Evolutionary conservation across 2,888 invertebrate genomes (phyloP), one percentile per base, ranked within the genome.

Genomic region (Nomada ruficornis): DNA sequence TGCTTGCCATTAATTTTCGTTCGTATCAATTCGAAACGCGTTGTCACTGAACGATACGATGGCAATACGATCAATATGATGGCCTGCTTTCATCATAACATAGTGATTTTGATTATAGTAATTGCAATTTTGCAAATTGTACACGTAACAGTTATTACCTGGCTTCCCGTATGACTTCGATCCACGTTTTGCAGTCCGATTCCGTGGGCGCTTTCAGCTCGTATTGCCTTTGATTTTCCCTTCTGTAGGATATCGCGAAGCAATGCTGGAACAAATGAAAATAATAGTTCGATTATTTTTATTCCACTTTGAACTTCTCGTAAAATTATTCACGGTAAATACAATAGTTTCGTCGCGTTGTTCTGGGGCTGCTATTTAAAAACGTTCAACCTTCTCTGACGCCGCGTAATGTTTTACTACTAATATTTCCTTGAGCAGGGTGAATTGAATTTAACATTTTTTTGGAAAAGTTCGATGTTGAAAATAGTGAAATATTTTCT

Each of bases 181-280:
- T 97, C 98, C 98, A 98, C 85, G 96, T 96, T 90, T 97, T 96
- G 94, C 98, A 98, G 92, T 98, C 98, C 42, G 96, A 96, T 93
- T 98, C 98, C 2, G 96, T 96, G 64, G 97, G 96, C 0, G 98
- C 97, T 70, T 97, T 95, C 72, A 98, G 94, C 93, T 98, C 98
- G 93, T 98, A 98, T 93, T 98, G 97, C 36, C 98, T 95, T 92
- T 97, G 97, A 87, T 97, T 97, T 94, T 98, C 98, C 69, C 96
- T 95, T 57, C 98, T 96, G 93, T 98, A 98, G 0, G 97, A 96
- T 90, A 98, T 97, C 50, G 97, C 97, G 94, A 98, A 98, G 93
- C 97, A 98, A 93, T 97, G 96, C 98, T 98, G 96, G 3, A 94
- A 95, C 76, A 78, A 5, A 64, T 26, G 7, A 5, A n/a, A 13